phyloP scores from a whole-genome alignment of 2,113 vertebrate species.

The Oceanodroma tethys region DNA sequence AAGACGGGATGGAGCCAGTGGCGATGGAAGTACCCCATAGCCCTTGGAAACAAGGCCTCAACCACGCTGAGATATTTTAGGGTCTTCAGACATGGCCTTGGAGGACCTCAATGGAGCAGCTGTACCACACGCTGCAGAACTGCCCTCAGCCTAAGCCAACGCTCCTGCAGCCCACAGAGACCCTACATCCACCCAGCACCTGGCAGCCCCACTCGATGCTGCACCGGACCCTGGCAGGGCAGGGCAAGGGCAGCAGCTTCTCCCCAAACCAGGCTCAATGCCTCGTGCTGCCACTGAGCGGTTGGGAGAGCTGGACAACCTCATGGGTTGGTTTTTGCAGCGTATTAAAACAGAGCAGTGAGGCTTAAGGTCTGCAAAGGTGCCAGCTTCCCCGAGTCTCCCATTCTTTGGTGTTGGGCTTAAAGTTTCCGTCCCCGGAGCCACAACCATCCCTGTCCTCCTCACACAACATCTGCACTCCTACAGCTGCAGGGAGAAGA shows the following conservation, averaged over 20 bases:
- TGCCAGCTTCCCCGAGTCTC: background rate
- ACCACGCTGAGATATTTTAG: background rate
- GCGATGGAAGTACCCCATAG: rapidly evolving
- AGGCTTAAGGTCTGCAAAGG: background rate
- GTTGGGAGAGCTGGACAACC: background rate
- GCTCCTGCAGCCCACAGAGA: background rate
- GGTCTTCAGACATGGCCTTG: background rate
- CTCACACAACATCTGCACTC: background rate
- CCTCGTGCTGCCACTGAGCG: rapidly evolving
- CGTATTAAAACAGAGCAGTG: background rate
- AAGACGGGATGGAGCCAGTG: background rate
- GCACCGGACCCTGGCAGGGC: rapidly evolving
- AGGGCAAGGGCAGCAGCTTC: background rate
- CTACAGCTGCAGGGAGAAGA: background rate
- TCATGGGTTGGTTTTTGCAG: rapidly evolving
- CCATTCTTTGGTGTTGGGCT: background rate
- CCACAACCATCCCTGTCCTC: background rate
- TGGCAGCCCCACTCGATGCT: background rate
- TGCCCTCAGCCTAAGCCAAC: background rate
- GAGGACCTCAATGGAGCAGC: background rate
- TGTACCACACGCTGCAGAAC: background rate
- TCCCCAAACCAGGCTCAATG: background rate
- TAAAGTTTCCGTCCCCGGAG: background rate
- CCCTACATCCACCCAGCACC: background rate
- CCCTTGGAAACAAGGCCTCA: background rate